Conservation (phyloP, 2,797 vertebrate genomes). For the Carcharodon carcharias region DNA sequence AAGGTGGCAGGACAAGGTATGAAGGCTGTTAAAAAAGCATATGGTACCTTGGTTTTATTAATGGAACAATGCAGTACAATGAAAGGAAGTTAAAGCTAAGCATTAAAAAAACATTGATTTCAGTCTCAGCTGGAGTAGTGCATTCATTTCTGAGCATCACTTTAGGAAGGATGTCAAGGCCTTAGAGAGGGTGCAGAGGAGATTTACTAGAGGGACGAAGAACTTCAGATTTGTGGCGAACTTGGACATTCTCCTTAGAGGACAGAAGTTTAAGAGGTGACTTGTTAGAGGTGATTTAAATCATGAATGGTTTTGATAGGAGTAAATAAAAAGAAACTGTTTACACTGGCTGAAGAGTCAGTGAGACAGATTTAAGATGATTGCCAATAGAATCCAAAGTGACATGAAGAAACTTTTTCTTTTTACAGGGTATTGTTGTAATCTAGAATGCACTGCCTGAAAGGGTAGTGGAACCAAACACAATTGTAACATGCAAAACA, state of each 20-base stretch:
- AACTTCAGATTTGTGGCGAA: neutral
- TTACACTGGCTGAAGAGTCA: neutral
- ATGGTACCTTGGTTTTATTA: no score
- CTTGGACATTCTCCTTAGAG: neutral
- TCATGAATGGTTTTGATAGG: neutral
- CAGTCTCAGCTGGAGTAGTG: neutral
- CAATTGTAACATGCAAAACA: neutral
- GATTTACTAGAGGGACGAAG: neutral
- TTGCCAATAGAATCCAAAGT: neutral
- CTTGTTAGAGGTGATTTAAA: neutral
- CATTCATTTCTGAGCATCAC: neutral
- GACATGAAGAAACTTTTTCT: neutral
- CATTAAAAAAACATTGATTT: no score
- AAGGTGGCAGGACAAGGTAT: neutral
- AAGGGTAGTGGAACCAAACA: neutral
- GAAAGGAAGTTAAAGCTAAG: no score
- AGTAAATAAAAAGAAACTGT: neutral
- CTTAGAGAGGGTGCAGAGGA: neutral
- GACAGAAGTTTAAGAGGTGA: neutral
- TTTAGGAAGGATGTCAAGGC: neutral
- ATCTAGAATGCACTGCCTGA: neutral
- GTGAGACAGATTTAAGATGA: neutral
- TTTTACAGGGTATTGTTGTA: neutral
- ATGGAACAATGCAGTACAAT: no score
- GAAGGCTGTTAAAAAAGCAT: neutral